Percentiles rank a stretch among this genome's conserved stretches.
These are phyloP conservation scores for Mesocentrotus franciscanus DNA, from an alignment of 53 echinoderm and acorn worm genomes.

Conservation along the genomic window DNA sequence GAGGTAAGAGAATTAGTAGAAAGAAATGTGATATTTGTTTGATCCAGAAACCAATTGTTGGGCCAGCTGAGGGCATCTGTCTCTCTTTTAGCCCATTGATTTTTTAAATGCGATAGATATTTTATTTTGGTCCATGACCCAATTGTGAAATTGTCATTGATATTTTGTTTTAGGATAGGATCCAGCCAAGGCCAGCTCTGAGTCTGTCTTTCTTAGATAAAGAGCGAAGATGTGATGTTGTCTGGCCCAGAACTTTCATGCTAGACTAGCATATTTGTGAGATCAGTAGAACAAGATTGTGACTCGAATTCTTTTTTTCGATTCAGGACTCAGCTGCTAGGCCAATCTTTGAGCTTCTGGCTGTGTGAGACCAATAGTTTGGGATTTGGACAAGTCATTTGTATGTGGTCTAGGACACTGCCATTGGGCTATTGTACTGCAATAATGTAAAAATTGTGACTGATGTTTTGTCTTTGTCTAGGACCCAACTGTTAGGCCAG, in stretches of 20 bases:
- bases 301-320: background rate
- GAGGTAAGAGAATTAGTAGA: constrained; percentile 73
- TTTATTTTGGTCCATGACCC: too few relatives aligned
- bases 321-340: constrained; percentile 85
- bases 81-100: too few relatives aligned
- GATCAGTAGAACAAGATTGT: background rate
- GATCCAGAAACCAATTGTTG: too few relatives aligned
- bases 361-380: constrained; percentile 90
- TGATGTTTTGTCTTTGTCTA: constrained; percentile 19
- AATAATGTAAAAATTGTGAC: background rate
- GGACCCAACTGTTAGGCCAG: constrained; percentile 97
- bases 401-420: constrained; percentile 85
- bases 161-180: too few relatives aligned
- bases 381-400: background rate
- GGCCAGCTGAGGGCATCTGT: too few relatives aligned
- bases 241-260: too few relatives aligned
- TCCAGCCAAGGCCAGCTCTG: too few relatives aligned
- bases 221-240: too few relatives aligned
- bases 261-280: background rate
- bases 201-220: too few relatives aligned
- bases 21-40: background rate
- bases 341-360: constrained; percentile 92
- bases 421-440: too few relatives aligned
- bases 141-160: too few relatives aligned
- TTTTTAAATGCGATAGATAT: too few relatives aligned